Evolutionary conservation across 1,140 invertebrate genomes (phyloP), one percentile per base, ranked within the genome.

Genomic region (Teleogryllus occipitalis): DNA sequence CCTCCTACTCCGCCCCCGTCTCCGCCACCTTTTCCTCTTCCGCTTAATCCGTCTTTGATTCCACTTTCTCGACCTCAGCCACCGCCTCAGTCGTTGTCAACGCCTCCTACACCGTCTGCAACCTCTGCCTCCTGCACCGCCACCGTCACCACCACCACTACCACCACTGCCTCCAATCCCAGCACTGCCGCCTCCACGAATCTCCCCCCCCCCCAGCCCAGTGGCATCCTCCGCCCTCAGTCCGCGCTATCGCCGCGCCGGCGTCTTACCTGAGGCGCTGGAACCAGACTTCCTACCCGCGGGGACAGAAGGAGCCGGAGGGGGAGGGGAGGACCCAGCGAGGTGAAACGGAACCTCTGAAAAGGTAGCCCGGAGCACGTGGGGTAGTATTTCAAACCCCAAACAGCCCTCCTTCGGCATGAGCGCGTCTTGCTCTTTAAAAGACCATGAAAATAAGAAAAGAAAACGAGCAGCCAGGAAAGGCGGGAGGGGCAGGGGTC

Each of bases 351-450:
- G 18, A 65, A 65, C 54, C 54, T 18, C 54, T 65, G 54, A 65
- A 65, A 65, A 65, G 54, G 54, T 65, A 65, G 54, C 54, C 7
- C 54, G 10, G 2, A 65, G 54, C 54, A 65, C 54, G 54, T 65
- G 54, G 54, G 54, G 54, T 65, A 65, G 54, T 65, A 65, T 65
- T 65, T 65, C 54, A 65, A 65, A 65, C 54, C 54, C 54, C 54
- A 65, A 65, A 65, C 54, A 65, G 18, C 54, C 54, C 54, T 65
- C 54, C 54, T 65, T 65, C 54, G 54, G 54, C 54, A 65, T 65
- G 54, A 65, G 54, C 54, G 54, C 54, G 54, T 65, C 54, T 65
- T 18, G 54, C 54, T 65, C 54, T 65, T 65, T 65, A 65, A 65
- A 65, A 65, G 54, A 65, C 54, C 18, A 65, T 65, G 54, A 65